A percentile compares a stretch with the other conserved stretches of the same genome.
Conservation (phyloP, 2,888 invertebrate species). For the Tetrapedia diversipes region DNA sequence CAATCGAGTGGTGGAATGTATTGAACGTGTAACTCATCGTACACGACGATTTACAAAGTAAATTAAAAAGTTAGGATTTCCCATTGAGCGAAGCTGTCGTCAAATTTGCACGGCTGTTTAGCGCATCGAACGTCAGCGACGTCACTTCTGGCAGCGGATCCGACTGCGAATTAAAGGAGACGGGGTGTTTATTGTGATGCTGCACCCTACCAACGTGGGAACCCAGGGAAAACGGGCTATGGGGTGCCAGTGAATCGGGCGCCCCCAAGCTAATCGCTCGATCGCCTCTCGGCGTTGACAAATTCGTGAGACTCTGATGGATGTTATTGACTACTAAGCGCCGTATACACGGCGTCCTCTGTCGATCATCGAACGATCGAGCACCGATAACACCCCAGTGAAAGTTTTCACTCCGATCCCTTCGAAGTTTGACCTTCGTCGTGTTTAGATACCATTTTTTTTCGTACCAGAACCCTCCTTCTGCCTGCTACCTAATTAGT, state of each 20-base stretch:
- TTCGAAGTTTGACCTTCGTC: conserved; percentile 19
- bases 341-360: conserved; percentile 12
- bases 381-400: conserved; percentile 68
- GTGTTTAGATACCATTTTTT: not conserved
- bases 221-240: conserved; percentile 60
- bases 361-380: conserved; percentile 66
- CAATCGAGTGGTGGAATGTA: too few species aligned
- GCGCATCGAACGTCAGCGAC: not conserved
- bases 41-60: too few species aligned
- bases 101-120: conserved; percentile 15
- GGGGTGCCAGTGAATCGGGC: conserved; percentile 55
- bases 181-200: conserved; percentile 64
- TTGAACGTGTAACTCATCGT: too few species aligned
- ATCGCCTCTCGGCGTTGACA: conserved; percentile 78
- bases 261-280: conserved; percentile 77
- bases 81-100: not conserved
- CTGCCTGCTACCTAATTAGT: conserved; percentile 14
- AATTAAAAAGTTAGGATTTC: conserved; percentile 3
- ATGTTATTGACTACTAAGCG: conserved; percentile 72
- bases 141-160: conserved; percentile 39
- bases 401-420: conserved; percentile 60
- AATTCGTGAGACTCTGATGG: conserved; percentile 80
- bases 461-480: not conserved
- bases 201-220: conserved; percentile 78
- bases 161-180: conserved; percentile 57